Conservation (phyloP, 1,140 invertebrate genomes). For the Alviniconcha marisindica region DNA sequence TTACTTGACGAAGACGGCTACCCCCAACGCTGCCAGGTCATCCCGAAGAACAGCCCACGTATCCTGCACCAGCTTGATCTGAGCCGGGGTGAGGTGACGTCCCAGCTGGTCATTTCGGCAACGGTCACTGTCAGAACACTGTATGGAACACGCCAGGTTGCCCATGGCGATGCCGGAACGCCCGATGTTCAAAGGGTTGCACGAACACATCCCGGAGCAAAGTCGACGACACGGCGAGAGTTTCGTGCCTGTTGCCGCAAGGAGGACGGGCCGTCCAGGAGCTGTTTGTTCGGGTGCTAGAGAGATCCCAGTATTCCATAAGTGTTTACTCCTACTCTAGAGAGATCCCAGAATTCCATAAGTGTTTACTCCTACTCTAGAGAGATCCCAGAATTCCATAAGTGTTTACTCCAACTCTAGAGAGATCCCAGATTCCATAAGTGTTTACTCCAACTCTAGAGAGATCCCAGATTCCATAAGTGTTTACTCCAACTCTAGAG, state of each 20-base stretch:
- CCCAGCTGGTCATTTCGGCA: slow-evolving; percentile 46
- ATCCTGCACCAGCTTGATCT: slow-evolving; percentile 57
- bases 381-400: too few species aligned
- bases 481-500: too few species aligned
- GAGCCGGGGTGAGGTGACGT: slow-evolving; percentile 50
- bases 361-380: too few species aligned
- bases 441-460: too few species aligned
- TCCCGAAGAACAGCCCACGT: slow-evolving; percentile 56
- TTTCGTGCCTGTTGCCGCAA: background rate
- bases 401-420: too few species aligned
- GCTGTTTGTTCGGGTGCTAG: background rate
- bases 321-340: background rate
- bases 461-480: too few species aligned
- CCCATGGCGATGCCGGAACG: background rate
- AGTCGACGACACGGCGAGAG: background rate
- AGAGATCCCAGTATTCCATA: background rate
- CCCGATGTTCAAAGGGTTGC: background rate
- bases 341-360: too few species aligned
- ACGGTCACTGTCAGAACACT: slow-evolving; percentile 42
- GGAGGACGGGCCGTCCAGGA: background rate
- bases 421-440: too few species aligned
- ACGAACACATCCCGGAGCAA: too few species aligned
- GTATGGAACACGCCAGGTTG: slow-evolving; percentile 20
- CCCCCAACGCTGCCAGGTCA: slow-evolving; percentile 52
- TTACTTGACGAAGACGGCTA: slow-evolving; percentile 59